These are phyloP conservation scores for Ammospiza caudacuta DNA, from an alignment of 2,113 vertebrate genomes.

Conservation along the genomic window DNA sequence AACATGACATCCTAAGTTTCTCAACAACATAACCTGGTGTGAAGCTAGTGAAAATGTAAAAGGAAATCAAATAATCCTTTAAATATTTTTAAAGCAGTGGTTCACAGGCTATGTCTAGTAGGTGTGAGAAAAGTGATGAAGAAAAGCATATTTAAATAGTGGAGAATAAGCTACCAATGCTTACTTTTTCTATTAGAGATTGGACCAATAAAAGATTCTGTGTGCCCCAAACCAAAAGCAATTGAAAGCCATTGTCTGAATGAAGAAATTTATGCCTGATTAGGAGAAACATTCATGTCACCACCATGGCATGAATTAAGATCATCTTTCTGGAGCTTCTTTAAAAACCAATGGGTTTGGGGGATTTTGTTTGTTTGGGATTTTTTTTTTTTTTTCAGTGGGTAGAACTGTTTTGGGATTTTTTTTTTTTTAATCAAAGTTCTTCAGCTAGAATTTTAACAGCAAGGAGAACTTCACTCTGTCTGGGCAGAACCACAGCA, in stretches of 20 bases:
- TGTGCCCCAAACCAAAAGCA: not conserved
- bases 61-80: not conserved
- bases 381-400: not conserved
- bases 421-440: not conserved
- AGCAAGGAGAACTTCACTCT: not conserved
- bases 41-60: not conserved
- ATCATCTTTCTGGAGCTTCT: not conserved
- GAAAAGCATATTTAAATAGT: not conserved
- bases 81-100: not conserved
- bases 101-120: not conserved
- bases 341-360: not conserved
- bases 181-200: not conserved
- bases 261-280: not conserved
- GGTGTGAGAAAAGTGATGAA: not conserved
- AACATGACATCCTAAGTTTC: not conserved
- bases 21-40: not conserved
- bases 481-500: not conserved
- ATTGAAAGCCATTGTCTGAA: not conserved
- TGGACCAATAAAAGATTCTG: not conserved
- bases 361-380: not conserved
- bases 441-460: not conserved
- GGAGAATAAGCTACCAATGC: not conserved
- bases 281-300: not conserved
- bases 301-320: not conserved
- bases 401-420: not conserved